These are phyloP conservation scores for Andrena praecox DNA, from an alignment of 2,888 invertebrate species.

Conservation along the genomic window DNA sequence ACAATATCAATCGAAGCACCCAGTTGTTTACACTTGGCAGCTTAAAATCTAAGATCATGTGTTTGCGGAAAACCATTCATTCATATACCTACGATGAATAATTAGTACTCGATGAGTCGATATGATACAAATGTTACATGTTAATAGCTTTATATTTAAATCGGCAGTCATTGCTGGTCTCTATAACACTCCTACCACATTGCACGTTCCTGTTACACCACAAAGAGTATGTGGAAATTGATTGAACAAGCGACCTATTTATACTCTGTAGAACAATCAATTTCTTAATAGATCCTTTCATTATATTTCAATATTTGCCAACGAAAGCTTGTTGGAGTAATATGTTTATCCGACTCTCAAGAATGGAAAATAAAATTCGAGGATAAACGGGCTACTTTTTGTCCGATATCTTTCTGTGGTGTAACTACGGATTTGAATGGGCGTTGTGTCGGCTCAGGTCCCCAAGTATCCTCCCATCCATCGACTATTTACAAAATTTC, in stretches of 20 bases:
- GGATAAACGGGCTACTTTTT: not conserved
- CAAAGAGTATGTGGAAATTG: conserved; percentile 22
- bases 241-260: conserved; percentile 4
- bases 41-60: conserved; percentile 51
- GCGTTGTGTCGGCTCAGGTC: conserved; percentile 79
- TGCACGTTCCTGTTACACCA: conserved; percentile 62
- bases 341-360: not conserved
- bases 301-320: not conserved
- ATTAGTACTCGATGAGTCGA: conserved; percentile 74
- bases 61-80: conserved; percentile 61
- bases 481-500: conserved; percentile 78
- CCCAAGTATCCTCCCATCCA: conserved; percentile 77
- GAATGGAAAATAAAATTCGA: not conserved
- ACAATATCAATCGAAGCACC: not conserved
- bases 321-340: not conserved
- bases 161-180: conserved; percentile 82
- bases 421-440: conserved; percentile 58
- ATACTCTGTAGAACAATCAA: not conserved
- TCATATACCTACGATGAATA: conserved; percentile 71
- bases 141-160: conserved; percentile 78
- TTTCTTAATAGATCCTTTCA: not conserved
- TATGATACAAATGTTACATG: conserved; percentile 76
- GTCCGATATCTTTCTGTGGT: conserved; percentile 39
- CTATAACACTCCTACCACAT: conserved; percentile 77
- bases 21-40: too few relatives aligned